These are phyloP conservation scores for Molorchus minor DNA, from an alignment of 2,888 invertebrate species.

Conservation along the genomic window DNA sequence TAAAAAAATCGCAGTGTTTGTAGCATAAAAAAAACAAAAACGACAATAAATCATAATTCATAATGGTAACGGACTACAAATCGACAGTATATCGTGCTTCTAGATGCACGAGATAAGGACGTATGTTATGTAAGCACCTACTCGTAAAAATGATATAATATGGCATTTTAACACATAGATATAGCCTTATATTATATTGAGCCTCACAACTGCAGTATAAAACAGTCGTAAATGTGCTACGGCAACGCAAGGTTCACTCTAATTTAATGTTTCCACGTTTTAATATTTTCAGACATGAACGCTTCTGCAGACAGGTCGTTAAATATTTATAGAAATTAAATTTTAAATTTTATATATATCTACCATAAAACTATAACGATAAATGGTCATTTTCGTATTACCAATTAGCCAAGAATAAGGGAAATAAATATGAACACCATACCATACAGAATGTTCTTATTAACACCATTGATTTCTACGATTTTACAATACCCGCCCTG, in stretches of 20 bases:
- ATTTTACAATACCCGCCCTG: no score
- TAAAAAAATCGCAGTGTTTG: no score
- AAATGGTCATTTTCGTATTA: no score
- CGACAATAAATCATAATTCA: background rate
- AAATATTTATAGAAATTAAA: no score
- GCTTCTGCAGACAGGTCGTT: background rate
- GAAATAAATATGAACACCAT: no score
- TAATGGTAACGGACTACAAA: background rate
- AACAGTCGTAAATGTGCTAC: background rate
- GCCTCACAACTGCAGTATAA: background rate
- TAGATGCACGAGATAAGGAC: background rate
- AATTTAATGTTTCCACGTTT: slow-evolving; percentile 5
- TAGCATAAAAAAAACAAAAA: background rate
- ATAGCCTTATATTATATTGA: background rate
- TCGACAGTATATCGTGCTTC: background rate
- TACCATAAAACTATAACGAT: no score
- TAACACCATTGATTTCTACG: no score
- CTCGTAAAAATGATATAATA: background rate
- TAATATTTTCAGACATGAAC: slow-evolving; percentile 12
- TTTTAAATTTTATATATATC: no score
- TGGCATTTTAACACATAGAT: background rate
- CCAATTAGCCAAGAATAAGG: no score
- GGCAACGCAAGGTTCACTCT: background rate
- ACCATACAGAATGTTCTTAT: no score
- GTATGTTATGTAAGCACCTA: background rate